Conservation (phyloP, 2,888 invertebrate species). For the Noctuana brunneofusca region DNA sequence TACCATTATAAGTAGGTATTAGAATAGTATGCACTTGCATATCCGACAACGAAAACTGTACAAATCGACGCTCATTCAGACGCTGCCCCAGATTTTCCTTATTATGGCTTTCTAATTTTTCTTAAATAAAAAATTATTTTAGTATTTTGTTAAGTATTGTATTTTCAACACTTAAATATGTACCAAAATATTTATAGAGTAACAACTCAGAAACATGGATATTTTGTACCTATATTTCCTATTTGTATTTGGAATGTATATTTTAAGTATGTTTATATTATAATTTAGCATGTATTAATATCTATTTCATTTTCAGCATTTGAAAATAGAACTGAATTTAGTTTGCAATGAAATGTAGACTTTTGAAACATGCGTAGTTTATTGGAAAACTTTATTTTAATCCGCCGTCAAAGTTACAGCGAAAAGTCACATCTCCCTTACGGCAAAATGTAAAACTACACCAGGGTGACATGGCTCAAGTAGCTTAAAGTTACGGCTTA, state of each 20-base stretch:
- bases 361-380: not conserved
- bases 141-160: not conserved
- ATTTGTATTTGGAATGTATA: not conserved
- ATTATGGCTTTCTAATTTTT: not conserved
- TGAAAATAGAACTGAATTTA: not conserved
- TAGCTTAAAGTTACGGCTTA: conserved; percentile 36
- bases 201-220: too few relatives aligned
- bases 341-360: not conserved
- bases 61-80: conserved; percentile 10
- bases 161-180: too few relatives aligned
- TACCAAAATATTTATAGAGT: too few relatives aligned
- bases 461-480: conserved; percentile 31
- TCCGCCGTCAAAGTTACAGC: not conserved
- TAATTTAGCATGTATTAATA: not conserved
- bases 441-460: conserved; percentile 23
- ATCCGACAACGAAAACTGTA: not conserved
- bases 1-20: not conserved
- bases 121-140: not conserved
- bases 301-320: not conserved
- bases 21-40: not conserved
- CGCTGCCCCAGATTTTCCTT: conserved; percentile 11
- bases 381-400: conserved; percentile 16
- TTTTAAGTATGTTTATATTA: not conserved
- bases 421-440: conserved; percentile 11
- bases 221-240: too few relatives aligned